These are phyloP conservation scores for Wiebesia pumilae DNA, from an alignment of 1,140 invertebrate species.

Conservation along the genomic window DNA sequence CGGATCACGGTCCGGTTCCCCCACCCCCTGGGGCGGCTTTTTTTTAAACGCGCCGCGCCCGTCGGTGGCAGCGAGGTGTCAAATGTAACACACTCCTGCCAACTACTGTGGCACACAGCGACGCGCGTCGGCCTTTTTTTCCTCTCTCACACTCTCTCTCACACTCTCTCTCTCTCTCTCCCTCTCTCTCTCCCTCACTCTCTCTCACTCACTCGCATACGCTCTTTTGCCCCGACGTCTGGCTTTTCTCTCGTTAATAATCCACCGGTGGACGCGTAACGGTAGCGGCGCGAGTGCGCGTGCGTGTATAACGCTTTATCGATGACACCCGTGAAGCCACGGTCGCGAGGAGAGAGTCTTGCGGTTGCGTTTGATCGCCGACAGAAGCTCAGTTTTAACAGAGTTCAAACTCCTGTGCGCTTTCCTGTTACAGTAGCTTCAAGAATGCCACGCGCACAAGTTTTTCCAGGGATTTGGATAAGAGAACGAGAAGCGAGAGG, in stretches of 20 bases:
- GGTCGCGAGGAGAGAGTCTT: neutral
- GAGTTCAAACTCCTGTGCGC: neutral
- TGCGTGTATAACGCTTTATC: no score
- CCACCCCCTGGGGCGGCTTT: neutral
- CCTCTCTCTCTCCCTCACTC: no score
- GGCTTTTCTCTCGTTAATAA: neutral
- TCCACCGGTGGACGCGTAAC: no score
- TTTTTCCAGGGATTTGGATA: no score
- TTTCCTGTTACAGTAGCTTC: neutral
- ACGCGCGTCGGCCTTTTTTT: constrained; percentile 59
- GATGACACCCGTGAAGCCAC: no score
- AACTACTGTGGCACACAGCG: constrained; percentile 72
- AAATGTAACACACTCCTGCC: constrained; percentile 72
- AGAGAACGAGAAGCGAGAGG: neutral
- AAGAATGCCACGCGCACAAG: neutral
- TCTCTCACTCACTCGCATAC: no score
- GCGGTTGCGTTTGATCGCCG: neutral
- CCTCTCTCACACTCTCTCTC: no score
- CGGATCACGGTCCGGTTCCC: constrained; percentile 26
- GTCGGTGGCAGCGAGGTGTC: constrained; percentile 67
- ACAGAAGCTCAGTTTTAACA: neutral
- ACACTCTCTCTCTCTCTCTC: no score
- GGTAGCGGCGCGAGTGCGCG: neutral
- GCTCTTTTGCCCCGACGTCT: neutral
- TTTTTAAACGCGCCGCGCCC: constrained; percentile 20